Evolutionary conservation across 1,140 invertebrate genomes (phyloP).

Genomic region (Scaptomyza pallida): DNA sequence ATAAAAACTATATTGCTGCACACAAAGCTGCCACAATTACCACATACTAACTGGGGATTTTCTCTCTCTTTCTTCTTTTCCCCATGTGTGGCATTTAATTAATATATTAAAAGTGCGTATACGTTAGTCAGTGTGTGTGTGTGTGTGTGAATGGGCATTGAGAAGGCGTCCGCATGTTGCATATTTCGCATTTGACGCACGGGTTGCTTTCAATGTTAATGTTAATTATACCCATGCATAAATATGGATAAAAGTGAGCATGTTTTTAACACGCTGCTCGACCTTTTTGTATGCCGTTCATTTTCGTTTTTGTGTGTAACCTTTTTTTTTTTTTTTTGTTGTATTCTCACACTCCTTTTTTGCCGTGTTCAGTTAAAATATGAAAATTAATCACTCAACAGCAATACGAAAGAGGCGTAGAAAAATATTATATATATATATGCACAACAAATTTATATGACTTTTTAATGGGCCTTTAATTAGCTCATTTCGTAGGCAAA

Average conservation of each 20-base stretch:
- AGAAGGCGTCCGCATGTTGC: slow-evolving; percentile 48
- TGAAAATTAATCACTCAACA: slow-evolving; percentile 77
- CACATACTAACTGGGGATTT: neutral
- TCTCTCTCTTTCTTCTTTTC: neutral
- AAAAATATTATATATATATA: neutral
- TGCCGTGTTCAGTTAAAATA: slow-evolving; percentile 64
- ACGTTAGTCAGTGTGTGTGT: slow-evolving; percentile 17
- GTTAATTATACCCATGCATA: slow-evolving; percentile 76
- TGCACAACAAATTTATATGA: slow-evolving; percentile 61
- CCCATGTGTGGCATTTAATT: slow-evolving; percentile 55
- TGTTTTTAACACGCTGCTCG: slow-evolving; percentile 41
- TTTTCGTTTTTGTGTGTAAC: slow-evolving; percentile 7
- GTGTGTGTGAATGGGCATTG: slow-evolving; percentile 60
- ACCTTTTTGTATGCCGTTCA: slow-evolving; percentile 60
- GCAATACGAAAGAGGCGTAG: slow-evolving; percentile 7
- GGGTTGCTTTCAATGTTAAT: slow-evolving; percentile 72
- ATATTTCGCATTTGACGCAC: slow-evolving; percentile 67
- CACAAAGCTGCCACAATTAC: slow-evolving; percentile 7
- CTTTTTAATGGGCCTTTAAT: slow-evolving; percentile 69
- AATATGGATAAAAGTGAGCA: slow-evolving; percentile 65
- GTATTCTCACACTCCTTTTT: slow-evolving; percentile 6
- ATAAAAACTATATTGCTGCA: neutral
- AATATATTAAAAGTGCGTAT: slow-evolving; percentile 42
- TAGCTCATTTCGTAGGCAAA: slow-evolving; percentile 63
- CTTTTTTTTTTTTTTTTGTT: too few relatives aligned